These are phyloP conservation scores for Myiotriccus ornatus DNA, from an alignment of 2,797 vertebrate genomes.

Conservation along the genomic window DNA sequence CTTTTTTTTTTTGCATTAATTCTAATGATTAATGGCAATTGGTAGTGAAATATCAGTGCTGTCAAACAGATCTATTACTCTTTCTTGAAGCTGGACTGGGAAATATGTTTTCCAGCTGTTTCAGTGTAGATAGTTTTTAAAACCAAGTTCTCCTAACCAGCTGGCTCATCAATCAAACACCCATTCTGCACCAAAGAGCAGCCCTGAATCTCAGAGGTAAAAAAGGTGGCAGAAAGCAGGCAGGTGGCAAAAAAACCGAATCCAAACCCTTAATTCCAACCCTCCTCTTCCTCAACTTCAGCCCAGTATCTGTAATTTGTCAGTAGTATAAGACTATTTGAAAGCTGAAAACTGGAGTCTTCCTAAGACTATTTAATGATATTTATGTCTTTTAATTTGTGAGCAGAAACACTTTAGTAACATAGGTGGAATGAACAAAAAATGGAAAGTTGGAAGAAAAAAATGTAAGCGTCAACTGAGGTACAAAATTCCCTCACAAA, in stretches of 20 bases:
- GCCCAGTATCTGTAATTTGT: not conserved
- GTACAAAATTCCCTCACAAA: not conserved
- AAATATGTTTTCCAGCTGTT: slow-evolving; percentile 37
- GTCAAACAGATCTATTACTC: not conserved
- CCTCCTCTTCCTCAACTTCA: not conserved
- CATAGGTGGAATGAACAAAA: not conserved
- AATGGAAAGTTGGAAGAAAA: not conserved
- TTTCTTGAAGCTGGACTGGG: not conserved
- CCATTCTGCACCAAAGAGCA: not conserved
- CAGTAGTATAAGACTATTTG: not conserved
- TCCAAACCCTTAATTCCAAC: not conserved
- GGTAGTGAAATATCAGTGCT: not conserved
- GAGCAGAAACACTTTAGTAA: not conserved
- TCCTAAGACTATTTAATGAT: not conserved
- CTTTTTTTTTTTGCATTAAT: not conserved
- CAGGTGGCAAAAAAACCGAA: not conserved
- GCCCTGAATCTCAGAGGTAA: not conserved
- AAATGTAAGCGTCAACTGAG: not conserved
- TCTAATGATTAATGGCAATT: not conserved
- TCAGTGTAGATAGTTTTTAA: not conserved
- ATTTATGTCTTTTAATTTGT: not conserved
- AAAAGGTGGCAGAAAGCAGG: not conserved
- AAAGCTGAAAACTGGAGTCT: not conserved
- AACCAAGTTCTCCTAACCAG: not conserved
- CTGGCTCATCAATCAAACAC: not conserved